Evolutionary conservation across 2,113 vertebrate genomes (phyloP), one percentile per base, ranked within the genome.

Genomic region (Psilopsiagon aurifrons): DNA sequence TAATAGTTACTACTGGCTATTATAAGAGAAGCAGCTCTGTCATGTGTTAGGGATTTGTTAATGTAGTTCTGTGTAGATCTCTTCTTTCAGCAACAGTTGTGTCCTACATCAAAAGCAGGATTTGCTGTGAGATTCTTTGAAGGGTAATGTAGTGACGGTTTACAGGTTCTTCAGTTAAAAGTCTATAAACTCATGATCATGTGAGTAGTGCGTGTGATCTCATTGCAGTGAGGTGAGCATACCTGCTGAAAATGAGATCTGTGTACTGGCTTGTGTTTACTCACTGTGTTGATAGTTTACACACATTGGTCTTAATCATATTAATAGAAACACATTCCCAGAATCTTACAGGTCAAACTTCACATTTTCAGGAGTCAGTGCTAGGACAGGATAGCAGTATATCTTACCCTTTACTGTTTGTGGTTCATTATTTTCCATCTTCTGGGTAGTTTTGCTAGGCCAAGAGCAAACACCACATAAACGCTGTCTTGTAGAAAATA

Each of bases 271-370:
- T 62, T 77, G 1, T 52, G 8, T 47, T 46, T 39, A 59, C 29
- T 35, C 51, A 20, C 7, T 35, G 1, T 35, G 4, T 1, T 22
- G 78, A 11, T 10, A 15, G 3, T 66, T 86, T 27, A 16, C 3
- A 1, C 27, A 8, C 7, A 2, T 13, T 60, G 22, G 15, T 52
- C 14, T 67, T 37, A 8, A 13, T 9, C 7, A 2, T 3, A n/a
- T 62, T 74, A 11, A 52, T 4, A 35, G 29, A 35, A 88, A 67
- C 15, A 60, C 3, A 31, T 77, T 54, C 55, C 63, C 63, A 51
- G 84, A 46, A 12, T 27, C 3, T 5, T 4, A 1, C 14, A 24
- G 25, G 24, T 18, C 41, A 29, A 63, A 7, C 57, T 64, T 68
- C 27, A 4, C 35, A 0, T 43, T 44, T 66, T 11, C 82, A 87